phyloP scores from a whole-genome alignment of 2,888 invertebrate genomes.

The Eupithecia pulchellata region DNA sequence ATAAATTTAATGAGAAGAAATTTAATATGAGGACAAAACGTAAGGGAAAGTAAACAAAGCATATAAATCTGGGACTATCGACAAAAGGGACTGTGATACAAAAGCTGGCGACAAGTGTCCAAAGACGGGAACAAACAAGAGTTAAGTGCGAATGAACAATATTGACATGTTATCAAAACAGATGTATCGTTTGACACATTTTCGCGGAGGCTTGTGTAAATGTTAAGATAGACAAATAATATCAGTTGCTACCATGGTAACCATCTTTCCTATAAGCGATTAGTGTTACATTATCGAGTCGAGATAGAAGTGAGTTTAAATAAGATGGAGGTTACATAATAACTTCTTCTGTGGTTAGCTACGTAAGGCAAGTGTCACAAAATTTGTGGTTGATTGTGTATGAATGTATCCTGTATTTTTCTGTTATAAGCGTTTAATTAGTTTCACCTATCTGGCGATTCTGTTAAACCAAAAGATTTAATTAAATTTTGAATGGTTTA shows the following conservation, averaged over 20 bases:
- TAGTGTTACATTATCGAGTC: neutral
- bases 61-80: too few relatives aligned
- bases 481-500: neutral
- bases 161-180: constrained; percentile 64
- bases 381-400: neutral
- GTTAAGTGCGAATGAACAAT: constrained; percentile 65
- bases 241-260: neutral
- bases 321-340: neutral
- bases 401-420: neutral
- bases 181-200: constrained; percentile 65
- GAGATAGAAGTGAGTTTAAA: neutral
- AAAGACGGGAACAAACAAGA: constrained; percentile 46
- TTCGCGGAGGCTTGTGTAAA: constrained; percentile 63
- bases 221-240: constrained; percentile 61
- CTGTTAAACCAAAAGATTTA: too few relatives aligned
- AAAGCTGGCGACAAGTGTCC: constrained; percentile 7
- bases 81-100: neutral
- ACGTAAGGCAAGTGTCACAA: neutral
- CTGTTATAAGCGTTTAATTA: neutral
- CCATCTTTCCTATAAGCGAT: neutral
- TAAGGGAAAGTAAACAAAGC: too few relatives aligned
- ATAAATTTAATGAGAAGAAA: too few relatives aligned
- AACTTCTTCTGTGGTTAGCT: neutral
- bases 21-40: too few relatives aligned
- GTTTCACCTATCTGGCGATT: neutral